These are phyloP conservation scores for Beroe ovata DNA, from an alignment of 37 sponge, comb jelly and placozoan species.

Conservation along the genomic window DNA sequence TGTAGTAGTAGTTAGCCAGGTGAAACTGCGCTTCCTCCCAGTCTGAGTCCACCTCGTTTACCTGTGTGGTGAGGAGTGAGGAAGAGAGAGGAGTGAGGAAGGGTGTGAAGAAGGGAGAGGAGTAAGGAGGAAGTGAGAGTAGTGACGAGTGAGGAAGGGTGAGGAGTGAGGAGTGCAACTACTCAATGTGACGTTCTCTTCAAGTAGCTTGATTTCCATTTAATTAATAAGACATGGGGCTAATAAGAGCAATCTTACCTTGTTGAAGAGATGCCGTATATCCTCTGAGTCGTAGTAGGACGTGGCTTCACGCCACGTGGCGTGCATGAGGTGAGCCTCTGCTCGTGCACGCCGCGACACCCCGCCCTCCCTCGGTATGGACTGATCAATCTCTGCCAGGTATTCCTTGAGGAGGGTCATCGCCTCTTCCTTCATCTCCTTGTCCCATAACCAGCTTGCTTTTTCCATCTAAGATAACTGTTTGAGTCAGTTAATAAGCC, in stretches of 20 bases:
- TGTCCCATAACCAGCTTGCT: conserved; percentile 55
- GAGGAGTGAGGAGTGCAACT: too few relatives aligned
- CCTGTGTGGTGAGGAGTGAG: too few relatives aligned
- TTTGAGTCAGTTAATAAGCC: background rate
- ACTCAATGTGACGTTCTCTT: too few relatives aligned
- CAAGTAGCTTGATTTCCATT: too few relatives aligned
- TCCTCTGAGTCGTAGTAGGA: conserved; percentile 44
- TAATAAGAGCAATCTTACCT: background rate
- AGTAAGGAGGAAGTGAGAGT: too few relatives aligned
- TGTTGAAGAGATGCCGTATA: conserved; percentile 24
- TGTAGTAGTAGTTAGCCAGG: conserved; percentile 87
- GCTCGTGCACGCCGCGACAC: background rate
- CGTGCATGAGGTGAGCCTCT: conserved; percentile 26
- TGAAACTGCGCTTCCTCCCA: conserved; percentile 87
- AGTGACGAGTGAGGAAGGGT: too few relatives aligned
- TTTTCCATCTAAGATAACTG: conserved; percentile 7
- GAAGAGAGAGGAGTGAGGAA: too few relatives aligned
- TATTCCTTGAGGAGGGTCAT: conserved; percentile 8
- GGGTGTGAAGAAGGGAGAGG: too few relatives aligned
- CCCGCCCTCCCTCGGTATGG: background rate
- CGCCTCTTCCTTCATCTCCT: background rate
- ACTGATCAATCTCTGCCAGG: background rate
- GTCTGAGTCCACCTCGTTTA: conserved; percentile 71
- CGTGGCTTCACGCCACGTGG: conserved; percentile 7
- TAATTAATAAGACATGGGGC: background rate